Percentiles rank a stretch among this genome's conserved stretches.
phyloP scores from a whole-genome alignment of 2,888 invertebrate species.

The Parapristionchus giblindavisi region DNA sequence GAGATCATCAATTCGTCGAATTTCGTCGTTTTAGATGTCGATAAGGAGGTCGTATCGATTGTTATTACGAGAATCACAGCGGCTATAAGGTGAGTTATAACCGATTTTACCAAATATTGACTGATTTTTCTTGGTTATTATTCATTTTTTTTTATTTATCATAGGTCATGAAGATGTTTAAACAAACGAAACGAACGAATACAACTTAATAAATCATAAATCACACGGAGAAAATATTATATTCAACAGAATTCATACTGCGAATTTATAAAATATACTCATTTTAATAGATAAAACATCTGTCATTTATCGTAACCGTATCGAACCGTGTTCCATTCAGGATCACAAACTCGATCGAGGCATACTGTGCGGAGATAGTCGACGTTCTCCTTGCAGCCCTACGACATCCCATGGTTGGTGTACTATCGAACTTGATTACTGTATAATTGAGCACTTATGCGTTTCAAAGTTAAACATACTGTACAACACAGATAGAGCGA shows the following conservation, averaged over 20 bases:
- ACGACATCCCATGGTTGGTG: slow-evolving; percentile 75
- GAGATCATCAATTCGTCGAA: slow-evolving; percentile 84
- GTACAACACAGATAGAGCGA: too few species aligned
- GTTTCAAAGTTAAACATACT: too few species aligned
- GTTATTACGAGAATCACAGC: slow-evolving; percentile 89
- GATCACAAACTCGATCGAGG: slow-evolving; percentile 86
- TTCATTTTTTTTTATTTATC: too few species aligned
- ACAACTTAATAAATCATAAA: too few species aligned
- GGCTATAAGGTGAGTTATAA: slow-evolving; percentile 79
- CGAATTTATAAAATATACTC: too few species aligned
- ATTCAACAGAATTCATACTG: too few species aligned
- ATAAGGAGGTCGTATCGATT: slow-evolving; percentile 91
- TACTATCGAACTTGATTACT: slow-evolving; percentile 23
- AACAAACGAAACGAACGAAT: too few species aligned
- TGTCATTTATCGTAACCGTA: not conserved
- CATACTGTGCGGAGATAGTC: slow-evolving; percentile 85
- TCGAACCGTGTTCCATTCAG: slow-evolving; percentile 70
- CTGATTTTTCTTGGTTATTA: slow-evolving; percentile 32
- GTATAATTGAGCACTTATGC: too few species aligned
- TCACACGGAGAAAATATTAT: too few species aligned
- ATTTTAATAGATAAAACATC: too few species aligned
- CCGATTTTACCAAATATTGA: too few species aligned
- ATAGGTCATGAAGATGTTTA: too few species aligned
- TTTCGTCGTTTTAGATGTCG: slow-evolving; percentile 79
- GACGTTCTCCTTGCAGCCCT: slow-evolving; percentile 86